phyloP scores from a whole-genome alignment of 92 coral and sea anemone species.

The Desmophyllum pertusum region DNA sequence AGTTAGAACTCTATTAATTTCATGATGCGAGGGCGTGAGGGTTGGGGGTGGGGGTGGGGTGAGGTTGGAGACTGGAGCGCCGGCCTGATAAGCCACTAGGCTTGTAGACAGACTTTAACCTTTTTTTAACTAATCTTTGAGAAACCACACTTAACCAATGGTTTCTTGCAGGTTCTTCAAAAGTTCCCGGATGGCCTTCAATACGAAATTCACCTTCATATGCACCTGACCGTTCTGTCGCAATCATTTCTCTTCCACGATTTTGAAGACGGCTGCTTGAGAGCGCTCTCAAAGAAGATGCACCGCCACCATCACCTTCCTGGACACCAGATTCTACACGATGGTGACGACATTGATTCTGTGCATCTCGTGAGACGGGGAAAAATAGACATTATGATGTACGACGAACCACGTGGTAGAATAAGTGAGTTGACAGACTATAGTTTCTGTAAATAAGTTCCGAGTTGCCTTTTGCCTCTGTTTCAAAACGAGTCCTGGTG shows the following conservation, averaged over 20 bases:
- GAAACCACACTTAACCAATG: not conserved
- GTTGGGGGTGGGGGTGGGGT: no score
- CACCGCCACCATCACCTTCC: conserved; percentile 92
- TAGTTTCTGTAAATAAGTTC: not conserved
- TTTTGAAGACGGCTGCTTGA: conserved; percentile 75
- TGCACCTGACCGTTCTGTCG: conserved; percentile 90
- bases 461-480: no score
- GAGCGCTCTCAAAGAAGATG: conserved; percentile 91
- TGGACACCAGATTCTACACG: conserved; percentile 80
- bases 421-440: conserved; percentile 56
- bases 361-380: conserved; percentile 89
- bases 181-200: conserved; percentile 97
- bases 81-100: no score
- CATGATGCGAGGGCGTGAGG: no score
- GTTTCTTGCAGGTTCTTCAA: conserved; percentile 71
- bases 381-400: conserved; percentile 78
- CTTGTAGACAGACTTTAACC: no score
- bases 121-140: no score
- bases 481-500: no score
- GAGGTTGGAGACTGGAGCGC: no score
- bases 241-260: conserved; percentile 81
- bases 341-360: conserved; percentile 89
- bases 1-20: no score
- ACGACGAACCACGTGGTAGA: conserved; percentile 68
- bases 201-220: conserved; percentile 92